These are phyloP conservation scores for Antrozous pallidus DNA, from an alignment of 2,797 vertebrate species.

Conservation along the genomic window DNA sequence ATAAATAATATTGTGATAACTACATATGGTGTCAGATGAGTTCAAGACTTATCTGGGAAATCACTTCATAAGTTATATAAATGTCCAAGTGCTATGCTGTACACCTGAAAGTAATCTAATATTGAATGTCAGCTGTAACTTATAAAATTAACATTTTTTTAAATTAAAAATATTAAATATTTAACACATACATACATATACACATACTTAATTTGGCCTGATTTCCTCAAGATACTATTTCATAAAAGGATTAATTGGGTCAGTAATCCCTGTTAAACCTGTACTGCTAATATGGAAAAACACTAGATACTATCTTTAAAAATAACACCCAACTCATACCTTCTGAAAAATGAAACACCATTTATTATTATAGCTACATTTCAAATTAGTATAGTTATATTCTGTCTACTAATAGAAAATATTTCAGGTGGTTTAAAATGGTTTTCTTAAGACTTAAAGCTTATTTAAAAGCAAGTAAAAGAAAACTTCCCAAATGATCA, in stretches of 20 bases:
- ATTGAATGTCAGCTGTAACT: background rate
- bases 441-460: background rate
- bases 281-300: background rate
- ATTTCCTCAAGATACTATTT: slow-evolving; percentile 10
- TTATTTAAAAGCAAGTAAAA: slow-evolving; percentile 4
- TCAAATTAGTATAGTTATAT: background rate
- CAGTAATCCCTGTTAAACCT: background rate
- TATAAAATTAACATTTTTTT: background rate
- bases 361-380: background rate
- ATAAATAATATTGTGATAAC: background rate
- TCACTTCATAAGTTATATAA: background rate
- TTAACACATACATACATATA: background rate
- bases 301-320: background rate
- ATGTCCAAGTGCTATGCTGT: background rate
- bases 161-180: background rate
- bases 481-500: background rate
- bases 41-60: background rate
- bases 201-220: background rate
- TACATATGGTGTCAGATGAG: background rate
- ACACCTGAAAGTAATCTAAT: background rate
- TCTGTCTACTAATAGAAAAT: background rate
- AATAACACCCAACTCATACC: background rate
- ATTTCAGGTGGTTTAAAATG: background rate
- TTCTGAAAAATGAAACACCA: background rate
- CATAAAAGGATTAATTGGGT: background rate